These are phyloP conservation scores for Bursaphelenchus okinawaensis DNA, from an alignment of 2,888 invertebrate species.

Conservation along the genomic window DNA sequence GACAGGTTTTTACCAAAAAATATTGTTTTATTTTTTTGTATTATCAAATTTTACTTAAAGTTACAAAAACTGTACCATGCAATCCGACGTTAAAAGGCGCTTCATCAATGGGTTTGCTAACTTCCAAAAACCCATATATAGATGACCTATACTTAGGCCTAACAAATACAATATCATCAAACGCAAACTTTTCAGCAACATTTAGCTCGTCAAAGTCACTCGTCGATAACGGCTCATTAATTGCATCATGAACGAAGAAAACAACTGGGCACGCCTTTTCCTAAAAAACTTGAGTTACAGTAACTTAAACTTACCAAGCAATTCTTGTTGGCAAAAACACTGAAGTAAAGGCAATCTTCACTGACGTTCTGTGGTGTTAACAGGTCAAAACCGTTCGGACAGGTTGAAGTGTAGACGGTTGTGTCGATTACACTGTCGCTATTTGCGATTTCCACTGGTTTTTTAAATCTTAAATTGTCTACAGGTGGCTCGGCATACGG, in stretches of 20 bases:
- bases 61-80: background rate
- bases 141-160: background rate
- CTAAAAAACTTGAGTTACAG: too few relatives aligned
- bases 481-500: background rate
- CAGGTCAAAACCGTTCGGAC: background rate
- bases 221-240: background rate
- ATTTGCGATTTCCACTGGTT: background rate
- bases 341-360: background rate
- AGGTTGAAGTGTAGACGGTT: background rate
- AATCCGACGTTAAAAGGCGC: constrained; percentile 7
- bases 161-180: background rate
- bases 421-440: background rate
- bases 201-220: background rate
- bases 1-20: background rate
- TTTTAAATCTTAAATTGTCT: background rate
- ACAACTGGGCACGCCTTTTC: background rate
- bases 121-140: constrained; percentile 7
- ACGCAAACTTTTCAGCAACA: background rate
- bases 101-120: background rate
- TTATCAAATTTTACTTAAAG: too few relatives aligned
- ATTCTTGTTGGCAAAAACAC: background rate
- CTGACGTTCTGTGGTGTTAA: background rate
- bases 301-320: background rate
- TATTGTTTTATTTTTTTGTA: too few relatives aligned
- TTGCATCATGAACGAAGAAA: background rate